Evolutionary conservation across 1,140 invertebrate genomes (phyloP), one percentile per base, ranked within the genome.

Genomic region (Parasteatoda tepidariorum): DNA sequence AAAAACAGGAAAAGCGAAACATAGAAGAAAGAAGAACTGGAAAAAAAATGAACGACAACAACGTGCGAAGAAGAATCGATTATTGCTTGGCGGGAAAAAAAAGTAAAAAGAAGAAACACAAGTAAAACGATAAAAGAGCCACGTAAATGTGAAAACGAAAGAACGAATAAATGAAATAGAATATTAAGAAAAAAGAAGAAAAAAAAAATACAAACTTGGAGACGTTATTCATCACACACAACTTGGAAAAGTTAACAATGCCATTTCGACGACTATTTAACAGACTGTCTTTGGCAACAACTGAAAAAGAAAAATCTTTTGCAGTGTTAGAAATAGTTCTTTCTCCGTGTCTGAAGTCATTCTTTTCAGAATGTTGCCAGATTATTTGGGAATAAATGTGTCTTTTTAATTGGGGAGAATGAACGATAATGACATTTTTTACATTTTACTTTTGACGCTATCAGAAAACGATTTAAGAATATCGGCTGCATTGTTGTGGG

Each of bases 251-350:
- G 74, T 66, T 76, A 66, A 76, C 74, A 64, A 64, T 76, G 74
- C 74, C 34, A 66, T 76, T 76, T 66, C 34, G 74, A 66, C 74
- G 74, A 76, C 41, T 76, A 76, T 76, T 76, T 76, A 76, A 76
- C 74, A 76, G 61, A 62, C 74, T 76, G 74, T 66, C 28, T 64
- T 5, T 76, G 74, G 61, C 74, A 76, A 64, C 30, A 24, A 18
- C 28, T 30, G 34, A n/a, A 30, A 33, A 66, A 54, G 38, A 74
- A 33, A 57, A 61, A 13, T 5, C 5, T 15, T 24, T 22, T 30
- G 3, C 26, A 3, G 15, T 33, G 28, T 66, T 9, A 34, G 22
- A 41, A 68, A 41, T 18, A 41, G 30, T 41, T 68, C 24, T 66
- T 31, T 30, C 38, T 66, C n/a, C 28, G 31, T 24, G 31, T 24